These are phyloP conservation scores for Spongilla lacustris DNA, from an alignment of 37 sponge, comb jelly and placozoan genomes.

Conservation along the genomic window DNA sequence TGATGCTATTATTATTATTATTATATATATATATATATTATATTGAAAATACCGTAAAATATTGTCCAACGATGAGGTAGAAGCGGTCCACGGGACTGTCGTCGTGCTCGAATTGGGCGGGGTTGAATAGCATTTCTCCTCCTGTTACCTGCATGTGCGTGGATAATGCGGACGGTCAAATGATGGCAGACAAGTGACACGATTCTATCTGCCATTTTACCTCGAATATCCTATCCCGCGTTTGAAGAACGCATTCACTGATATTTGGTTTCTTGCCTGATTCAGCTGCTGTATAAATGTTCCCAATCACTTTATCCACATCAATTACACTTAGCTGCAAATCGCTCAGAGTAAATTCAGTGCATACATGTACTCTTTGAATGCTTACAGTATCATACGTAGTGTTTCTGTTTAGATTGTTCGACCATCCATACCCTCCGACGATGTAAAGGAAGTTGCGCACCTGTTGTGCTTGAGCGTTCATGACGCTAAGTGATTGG, in stretches of 20 bases:
- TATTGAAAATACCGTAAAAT: background rate
- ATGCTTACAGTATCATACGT: background rate
- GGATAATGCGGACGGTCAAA: background rate
- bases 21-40: background rate
- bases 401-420: background rate
- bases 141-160: slow-evolving; percentile 4
- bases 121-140: slow-evolving; percentile 9
- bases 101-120: background rate
- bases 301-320: background rate
- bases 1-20: background rate
- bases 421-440: slow-evolving; percentile 6
- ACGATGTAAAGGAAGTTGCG: slow-evolving; percentile 12
- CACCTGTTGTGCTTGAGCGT: slow-evolving; percentile 9
- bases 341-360: background rate
- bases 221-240: background rate
- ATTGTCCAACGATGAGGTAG: slow-evolving; percentile 8
- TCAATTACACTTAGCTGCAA: background rate
- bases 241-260: background rate
- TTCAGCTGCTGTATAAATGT: background rate
- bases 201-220: background rate
- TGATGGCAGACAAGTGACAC: background rate
- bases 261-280: background rate
- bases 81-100: background rate
- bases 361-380: too few species aligned
- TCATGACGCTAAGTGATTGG: background rate